These are phyloP conservation scores for Ia io DNA, from an alignment of 2,113 vertebrate genomes.

Conservation along the genomic window DNA sequence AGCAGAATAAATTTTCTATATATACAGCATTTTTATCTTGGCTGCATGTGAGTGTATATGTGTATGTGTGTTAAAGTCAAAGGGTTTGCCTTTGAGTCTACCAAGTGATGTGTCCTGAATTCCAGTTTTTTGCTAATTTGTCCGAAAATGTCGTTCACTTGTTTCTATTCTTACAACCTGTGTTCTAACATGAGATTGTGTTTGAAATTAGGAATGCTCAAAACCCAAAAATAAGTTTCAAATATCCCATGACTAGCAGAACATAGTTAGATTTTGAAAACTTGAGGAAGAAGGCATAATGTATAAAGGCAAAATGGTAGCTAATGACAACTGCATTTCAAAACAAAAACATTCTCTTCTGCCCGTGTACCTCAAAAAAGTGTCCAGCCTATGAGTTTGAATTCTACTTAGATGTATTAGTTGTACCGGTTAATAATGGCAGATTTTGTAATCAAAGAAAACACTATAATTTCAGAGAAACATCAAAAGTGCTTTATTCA, in stretches of 20 bases:
- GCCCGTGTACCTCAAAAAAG: neutral
- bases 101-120: neutral
- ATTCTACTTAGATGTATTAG: neutral
- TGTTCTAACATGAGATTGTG: neutral
- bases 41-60: neutral
- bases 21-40: neutral
- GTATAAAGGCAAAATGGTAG: neutral
- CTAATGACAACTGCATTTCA: neutral
- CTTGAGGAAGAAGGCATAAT: neutral
- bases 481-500: too few species aligned
- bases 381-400: neutral
- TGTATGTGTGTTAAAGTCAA: neutral
- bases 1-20: neutral
- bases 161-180: neutral
- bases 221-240: conserved; percentile 16
- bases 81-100: neutral
- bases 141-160: neutral
- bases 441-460: too few species aligned
- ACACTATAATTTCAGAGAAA: too few species aligned
- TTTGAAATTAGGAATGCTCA: conserved; percentile 20
- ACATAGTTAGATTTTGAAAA: neutral
- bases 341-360: conserved; percentile 19
- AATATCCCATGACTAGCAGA: neutral
- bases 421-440: too few species aligned
- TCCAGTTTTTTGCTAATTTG: conserved; percentile 27